Evolutionary conservation across 2,888 invertebrate species (phyloP), one percentile per base, ranked within the genome.

Genomic region (Drosophila meridiana): DNA sequence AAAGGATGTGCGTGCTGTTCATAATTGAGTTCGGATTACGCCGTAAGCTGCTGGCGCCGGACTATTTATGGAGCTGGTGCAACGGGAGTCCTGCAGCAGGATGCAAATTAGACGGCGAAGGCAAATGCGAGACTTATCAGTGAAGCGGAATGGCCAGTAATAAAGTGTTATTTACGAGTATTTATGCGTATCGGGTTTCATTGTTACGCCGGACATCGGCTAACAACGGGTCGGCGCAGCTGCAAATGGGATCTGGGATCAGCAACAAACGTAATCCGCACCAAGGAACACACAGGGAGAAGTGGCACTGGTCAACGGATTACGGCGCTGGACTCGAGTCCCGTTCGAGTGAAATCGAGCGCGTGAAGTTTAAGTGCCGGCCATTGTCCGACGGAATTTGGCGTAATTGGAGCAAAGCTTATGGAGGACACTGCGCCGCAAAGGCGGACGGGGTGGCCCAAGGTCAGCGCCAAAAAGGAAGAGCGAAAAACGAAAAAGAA

Each of bases 261-360:
- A 38, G 36, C 32, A 47, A 32, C 14, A 28, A 48, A 40, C 67
- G 56, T 67, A 65, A 79, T 75, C 71, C 71, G 75, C 55, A 65
- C 68, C 28, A 30, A 36, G 40, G 34, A 36, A 20, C n/a, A 43
- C 45, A 20, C 14, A 30, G 53, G 47, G 59, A 66, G 69, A 74
- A 48, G 38, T 48, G 9, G 30, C 28, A 30, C 26, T 58, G 62
- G 62, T 20, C 47, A 43, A 52, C 45, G 82, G 86, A 83, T 86
- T 86, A 86, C 79, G 77, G 64, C 73, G 71, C 57, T 73, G 70
- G 63, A 63, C 40, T 30, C 1, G 73, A 14, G 11, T 34, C 80
- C 73, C 71, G 76, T 84, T 64, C 56, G 82, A 87, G 85, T 83
- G 87, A 86, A 86, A 82, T 85, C 69, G 85, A 85, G 87, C 87